Conservation (phyloP, 1,140 invertebrate genomes). For the Brachionus manjavacas region DNA sequence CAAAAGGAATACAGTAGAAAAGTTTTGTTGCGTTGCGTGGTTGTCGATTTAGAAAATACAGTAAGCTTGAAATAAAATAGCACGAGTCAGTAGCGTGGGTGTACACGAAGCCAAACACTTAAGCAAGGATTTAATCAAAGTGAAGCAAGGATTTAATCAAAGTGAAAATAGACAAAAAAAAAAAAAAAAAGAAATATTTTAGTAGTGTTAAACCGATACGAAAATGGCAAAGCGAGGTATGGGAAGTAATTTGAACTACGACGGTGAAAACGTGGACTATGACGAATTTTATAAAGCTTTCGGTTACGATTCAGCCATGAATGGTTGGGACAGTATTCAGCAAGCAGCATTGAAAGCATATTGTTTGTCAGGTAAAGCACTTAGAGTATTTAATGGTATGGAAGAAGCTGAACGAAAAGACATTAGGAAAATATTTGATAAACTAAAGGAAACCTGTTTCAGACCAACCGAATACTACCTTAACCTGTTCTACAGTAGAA, state of each 20-base stretch:
- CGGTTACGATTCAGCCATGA: neutral
- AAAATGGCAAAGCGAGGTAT: no score
- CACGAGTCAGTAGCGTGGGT: no score
- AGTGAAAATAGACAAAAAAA: no score
- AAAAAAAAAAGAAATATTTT: no score
- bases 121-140: no score
- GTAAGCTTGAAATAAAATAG: no score
- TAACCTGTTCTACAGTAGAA: neutral
- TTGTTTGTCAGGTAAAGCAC: constrained; percentile 12
- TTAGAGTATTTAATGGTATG: neutral
- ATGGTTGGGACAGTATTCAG: constrained; percentile 4
- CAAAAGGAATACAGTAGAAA: neutral
- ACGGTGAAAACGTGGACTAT: neutral
- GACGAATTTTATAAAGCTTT: neutral
- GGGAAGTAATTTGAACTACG: no score
- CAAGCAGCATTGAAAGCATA: neutral
- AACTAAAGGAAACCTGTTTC: neutral
- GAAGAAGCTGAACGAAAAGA: constrained; percentile 10
- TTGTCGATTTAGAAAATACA: no score
- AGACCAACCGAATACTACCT: constrained; percentile 2
- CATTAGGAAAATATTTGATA: neutral
- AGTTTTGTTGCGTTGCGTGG: neutral
- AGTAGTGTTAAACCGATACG: no score
- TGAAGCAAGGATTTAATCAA: no score
- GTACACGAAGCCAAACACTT: no score